Base-by-base conservation (phyloP, 1,140 invertebrate species). In the Bombus affinis region DNA sequence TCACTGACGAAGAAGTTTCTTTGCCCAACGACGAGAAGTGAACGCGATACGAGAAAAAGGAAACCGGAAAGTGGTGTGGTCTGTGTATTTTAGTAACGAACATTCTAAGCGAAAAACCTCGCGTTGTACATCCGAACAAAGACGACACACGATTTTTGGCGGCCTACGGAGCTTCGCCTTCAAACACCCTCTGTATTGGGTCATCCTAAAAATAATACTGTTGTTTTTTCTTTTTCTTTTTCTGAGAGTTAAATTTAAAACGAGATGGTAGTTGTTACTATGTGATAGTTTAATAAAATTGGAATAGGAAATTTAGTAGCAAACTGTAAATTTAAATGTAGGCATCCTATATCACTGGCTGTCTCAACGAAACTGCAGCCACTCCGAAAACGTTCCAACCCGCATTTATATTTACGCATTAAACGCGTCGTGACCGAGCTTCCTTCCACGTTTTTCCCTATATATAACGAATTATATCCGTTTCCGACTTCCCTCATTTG, bases 41-140 rank as follows among this genome's bases (percentile, higher is more conserved):
- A 66, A 71, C 85, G 81, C 39, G 68, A 86, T 82, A 87, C 47
- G 85, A 90, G 88, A 90, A 80, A 89, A 90, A 89, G 88, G 89
- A 87, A 66, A 87, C 74, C 65, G 86, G 85, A 90, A 89, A 82
- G 75, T 86, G 77, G 53, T 70, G 81, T 62, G 66, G 75, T 70
- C 85, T 77, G 86, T 90, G 80, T 90, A 90, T 90, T 90, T 90
- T 83, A 71, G 89, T 90, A 90, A 86, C 79, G 84, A 83, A 86
- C 77, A 74, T 76, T 72, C 32, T 62, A 73, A 81, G 68, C 77
- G 83, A 80, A 85, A 66, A 81, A 71, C 47, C 32, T 68, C 39
- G 77, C 47, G 65, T 39, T 53, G 22, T 39, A 72, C 22, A 18
- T 22, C 44, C n/a, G 73, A 62, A 86, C 80, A 83, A 76, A 86